Conservation (phyloP, 2,113 vertebrate genomes). For the Scartelaos histophorus region DNA sequence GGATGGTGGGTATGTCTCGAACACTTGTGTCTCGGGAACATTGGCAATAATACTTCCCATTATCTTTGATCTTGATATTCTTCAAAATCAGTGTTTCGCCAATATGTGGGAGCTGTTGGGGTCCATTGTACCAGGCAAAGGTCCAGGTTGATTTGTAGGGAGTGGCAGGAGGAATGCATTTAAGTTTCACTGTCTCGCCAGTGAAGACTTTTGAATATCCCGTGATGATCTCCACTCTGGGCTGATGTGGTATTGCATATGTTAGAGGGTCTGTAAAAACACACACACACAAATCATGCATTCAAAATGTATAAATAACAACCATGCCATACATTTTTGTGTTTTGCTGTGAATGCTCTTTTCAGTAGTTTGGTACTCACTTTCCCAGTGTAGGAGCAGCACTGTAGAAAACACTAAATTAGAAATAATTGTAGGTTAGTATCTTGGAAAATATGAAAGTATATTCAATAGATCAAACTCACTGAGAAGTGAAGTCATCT, state of each 20-base stretch:
- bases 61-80: constrained; percentile 6
- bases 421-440: background rate
- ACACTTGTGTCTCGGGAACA: constrained; percentile 18
- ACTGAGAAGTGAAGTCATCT: constrained; percentile 47
- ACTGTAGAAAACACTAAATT: constrained; percentile 53
- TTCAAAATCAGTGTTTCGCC: background rate
- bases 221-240: constrained; percentile 23
- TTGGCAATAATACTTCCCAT: constrained; percentile 62
- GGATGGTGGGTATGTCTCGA: constrained; percentile 16
- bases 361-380: constrained; percentile 28
- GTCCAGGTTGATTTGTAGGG: constrained; percentile 31
- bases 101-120: background rate
- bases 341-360: background rate
- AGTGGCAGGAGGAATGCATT: constrained; percentile 48
- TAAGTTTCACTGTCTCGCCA: constrained; percentile 47
- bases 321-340: background rate
- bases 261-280: background rate
- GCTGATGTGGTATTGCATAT: background rate
- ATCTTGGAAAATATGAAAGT: background rate
- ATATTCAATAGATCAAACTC: constrained; percentile 34
- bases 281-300: background rate
- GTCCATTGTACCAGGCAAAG: constrained; percentile 61
- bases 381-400: background rate
- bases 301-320: background rate
- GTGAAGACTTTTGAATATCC: constrained; percentile 50